phyloP scores from a whole-genome alignment of 2,888 invertebrate genomes.

The Helicoverpa assulta region DNA sequence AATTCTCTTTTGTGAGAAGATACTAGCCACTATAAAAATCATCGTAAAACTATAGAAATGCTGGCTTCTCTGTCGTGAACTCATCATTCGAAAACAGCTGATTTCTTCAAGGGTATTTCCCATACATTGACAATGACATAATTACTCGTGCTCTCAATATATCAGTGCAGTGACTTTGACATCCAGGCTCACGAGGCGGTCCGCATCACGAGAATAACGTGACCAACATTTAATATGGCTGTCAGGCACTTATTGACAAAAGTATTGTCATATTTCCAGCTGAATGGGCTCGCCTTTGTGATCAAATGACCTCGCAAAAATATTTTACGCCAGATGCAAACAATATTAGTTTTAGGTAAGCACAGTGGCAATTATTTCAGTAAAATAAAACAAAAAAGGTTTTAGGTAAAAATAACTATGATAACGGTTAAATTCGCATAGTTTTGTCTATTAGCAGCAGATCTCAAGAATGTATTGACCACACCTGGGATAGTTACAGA shows the following conservation, averaged over 20 bases:
- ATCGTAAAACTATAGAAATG: too few species aligned
- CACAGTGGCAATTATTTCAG: too few species aligned
- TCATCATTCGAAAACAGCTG: background rate
- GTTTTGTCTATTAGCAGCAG: too few species aligned
- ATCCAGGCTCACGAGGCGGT: background rate
- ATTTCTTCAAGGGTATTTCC: background rate
- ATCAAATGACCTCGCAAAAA: background rate
- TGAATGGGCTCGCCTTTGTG: background rate
- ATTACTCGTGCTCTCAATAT: background rate
- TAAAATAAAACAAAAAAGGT: too few species aligned
- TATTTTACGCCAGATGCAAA: background rate
- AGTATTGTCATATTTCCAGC: background rate
- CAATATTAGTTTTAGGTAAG: too few species aligned
- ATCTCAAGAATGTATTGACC: too few species aligned
- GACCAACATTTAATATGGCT: background rate
- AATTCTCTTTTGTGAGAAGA: background rate
- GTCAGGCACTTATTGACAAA: background rate
- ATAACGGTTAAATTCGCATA: too few species aligned
- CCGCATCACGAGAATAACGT: background rate
- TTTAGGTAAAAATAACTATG: too few species aligned
- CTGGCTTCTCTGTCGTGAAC: background rate
- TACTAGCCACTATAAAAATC: background rate
- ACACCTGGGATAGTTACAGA: too few species aligned
- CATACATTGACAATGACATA: conserved; percentile 5
- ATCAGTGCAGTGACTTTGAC: background rate